A percentile compares a stretch with the other conserved stretches of the same genome.
Conservation (phyloP, 2,113 vertebrate species). For the Eulemur macaco region DNA sequence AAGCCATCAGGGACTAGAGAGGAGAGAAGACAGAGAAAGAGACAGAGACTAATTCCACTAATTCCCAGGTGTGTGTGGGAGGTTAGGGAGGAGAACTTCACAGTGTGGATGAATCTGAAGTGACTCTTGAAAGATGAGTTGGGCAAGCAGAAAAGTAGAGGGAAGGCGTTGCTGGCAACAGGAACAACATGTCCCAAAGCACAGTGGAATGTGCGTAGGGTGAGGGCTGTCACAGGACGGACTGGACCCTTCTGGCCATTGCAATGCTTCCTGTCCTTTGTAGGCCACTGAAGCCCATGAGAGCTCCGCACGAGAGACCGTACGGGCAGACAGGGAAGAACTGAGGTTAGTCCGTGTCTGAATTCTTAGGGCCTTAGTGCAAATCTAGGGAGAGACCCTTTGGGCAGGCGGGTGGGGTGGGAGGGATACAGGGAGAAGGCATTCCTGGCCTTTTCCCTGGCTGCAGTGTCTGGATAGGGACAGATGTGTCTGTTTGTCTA, state of each 20-base stretch:
- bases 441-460: background rate
- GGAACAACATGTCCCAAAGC: background rate
- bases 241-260: background rate
- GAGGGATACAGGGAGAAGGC: background rate
- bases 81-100: background rate
- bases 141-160: background rate
- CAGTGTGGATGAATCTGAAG: background rate
- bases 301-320: fast-evolving
- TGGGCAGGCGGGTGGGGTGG: too few relatives aligned
- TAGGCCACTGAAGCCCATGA: background rate
- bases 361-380: background rate
- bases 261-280: background rate
- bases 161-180: background rate
- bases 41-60: background rate
- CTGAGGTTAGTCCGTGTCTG: background rate
- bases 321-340: background rate
- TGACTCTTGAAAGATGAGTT: background rate
- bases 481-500: background rate
- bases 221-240: too few relatives aligned
- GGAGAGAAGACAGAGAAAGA: fast-evolving
- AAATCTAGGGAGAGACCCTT: background rate
- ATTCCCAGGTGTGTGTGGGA: too few relatives aligned
- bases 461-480: background rate
- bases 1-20: background rate
- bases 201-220: fast-evolving